A percentile compares a stretch with the other conserved stretches of the same genome.
Evolutionary conservation across 2,113 vertebrate species (phyloP).

Genomic region (Potamarius usumacintae): DNA sequence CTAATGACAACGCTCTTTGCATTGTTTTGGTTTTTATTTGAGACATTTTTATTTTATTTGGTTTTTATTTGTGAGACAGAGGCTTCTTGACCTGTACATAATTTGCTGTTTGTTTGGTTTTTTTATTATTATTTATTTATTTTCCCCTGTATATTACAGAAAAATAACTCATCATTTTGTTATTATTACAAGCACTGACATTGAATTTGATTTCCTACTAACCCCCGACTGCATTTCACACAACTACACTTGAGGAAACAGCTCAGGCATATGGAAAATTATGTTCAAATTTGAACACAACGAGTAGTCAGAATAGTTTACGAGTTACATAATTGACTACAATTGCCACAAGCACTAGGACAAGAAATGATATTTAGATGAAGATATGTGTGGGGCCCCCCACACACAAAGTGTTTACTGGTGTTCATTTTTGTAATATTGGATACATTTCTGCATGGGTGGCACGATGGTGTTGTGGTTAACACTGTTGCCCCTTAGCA

Average conservation of each 20-base stretch:
- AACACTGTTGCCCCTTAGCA: too few species aligned
- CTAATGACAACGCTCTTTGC: neutral
- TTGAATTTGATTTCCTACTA: constrained; percentile 11
- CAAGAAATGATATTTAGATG: constrained; percentile 1
- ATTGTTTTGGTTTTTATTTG: neutral
- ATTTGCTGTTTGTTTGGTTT: neutral
- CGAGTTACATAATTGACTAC: constrained; percentile 4
- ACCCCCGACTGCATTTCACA: neutral
- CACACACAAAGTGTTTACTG: neutral
- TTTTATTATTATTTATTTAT: neutral
- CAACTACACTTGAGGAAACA: constrained; percentile 3
- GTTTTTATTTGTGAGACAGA: neutral
- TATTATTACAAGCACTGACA: neutral
- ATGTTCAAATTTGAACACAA: constrained; percentile 6
- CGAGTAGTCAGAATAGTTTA: constrained; percentile 3
- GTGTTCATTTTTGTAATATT: neutral
- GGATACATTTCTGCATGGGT: too few species aligned
- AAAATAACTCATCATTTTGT: neutral
- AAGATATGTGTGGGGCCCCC: neutral
- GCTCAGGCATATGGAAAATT: constrained; percentile 5
- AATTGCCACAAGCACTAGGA: neutral
- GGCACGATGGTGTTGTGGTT: too few species aligned
- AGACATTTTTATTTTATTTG: too few species aligned
- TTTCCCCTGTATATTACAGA: neutral
- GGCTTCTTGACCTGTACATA: neutral